These are phyloP conservation scores for Cryptoblepharus egeriae DNA, from an alignment of 2,797 vertebrate species.

Conservation along the genomic window DNA sequence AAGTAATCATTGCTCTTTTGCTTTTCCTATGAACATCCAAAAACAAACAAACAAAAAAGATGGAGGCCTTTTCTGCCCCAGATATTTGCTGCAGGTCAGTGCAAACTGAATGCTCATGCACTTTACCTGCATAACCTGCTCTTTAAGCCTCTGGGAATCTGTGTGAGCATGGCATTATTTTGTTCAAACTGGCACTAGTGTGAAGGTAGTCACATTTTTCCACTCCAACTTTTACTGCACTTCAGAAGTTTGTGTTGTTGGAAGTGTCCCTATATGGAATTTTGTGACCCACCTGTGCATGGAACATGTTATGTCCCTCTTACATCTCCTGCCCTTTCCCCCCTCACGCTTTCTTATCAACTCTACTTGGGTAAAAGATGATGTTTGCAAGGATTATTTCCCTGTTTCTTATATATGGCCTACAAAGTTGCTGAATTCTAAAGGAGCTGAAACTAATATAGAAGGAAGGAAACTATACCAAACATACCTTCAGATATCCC, in stretches of 20 bases:
- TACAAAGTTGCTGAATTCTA: neutral
- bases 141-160: slow-evolving; percentile 21
- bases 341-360: neutral
- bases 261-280: slow-evolving; percentile 12
- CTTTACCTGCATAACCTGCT: slow-evolving; percentile 27
- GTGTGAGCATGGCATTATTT: slow-evolving; percentile 30
- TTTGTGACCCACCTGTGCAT: slow-evolving; percentile 32
- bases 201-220: slow-evolving; percentile 25
- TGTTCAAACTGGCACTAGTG: slow-evolving; percentile 20
- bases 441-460: neutral
- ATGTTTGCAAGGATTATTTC: neutral
- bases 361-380: neutral
- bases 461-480: neutral
- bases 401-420: neutral
- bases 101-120: slow-evolving; percentile 25
- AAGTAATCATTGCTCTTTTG: slow-evolving; percentile 37
- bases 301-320: slow-evolving; percentile 17
- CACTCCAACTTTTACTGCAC: slow-evolving; percentile 17
- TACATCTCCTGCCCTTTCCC: neutral
- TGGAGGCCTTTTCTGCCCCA: slow-evolving; percentile 30
- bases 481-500: neutral
- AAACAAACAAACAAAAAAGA: slow-evolving; percentile 6
- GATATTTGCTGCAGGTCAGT: slow-evolving; percentile 39
- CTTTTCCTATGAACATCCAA: slow-evolving; percentile 29
- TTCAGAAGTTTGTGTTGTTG: slow-evolving; percentile 19